A percentile compares a stretch with the other conserved stretches of the same genome.
These are phyloP conservation scores for Sebastes hubbsi DNA, from an alignment of 2,797 vertebrate genomes.

Conservation along the genomic window DNA sequence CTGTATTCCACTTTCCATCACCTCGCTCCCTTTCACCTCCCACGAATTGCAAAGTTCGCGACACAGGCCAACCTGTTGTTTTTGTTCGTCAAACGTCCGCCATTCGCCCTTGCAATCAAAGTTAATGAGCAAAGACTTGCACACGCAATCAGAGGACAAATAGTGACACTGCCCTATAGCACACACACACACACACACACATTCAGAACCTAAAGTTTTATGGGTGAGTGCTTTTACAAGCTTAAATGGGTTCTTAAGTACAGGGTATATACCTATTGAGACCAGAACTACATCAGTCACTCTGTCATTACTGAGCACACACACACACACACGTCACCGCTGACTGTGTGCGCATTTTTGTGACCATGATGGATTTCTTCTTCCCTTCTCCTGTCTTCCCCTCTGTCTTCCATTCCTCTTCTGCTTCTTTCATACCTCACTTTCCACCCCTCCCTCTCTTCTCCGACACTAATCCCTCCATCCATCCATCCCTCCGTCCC, in stretches of 20 bases:
- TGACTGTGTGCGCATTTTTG: constrained; percentile 37
- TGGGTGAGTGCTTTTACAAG: constrained; percentile 72
- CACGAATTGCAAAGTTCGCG: constrained; percentile 40
- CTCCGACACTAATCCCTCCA: constrained; percentile 28
- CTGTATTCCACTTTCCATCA: constrained; percentile 22
- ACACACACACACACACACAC: constrained; percentile 24
- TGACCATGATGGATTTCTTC: constrained; percentile 56
- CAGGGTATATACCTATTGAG: constrained; percentile 64
- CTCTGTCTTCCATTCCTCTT: constrained; percentile 4
- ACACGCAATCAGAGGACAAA: constrained; percentile 55
- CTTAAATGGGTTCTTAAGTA: constrained; percentile 77
- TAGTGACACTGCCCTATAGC: constrained; percentile 8
- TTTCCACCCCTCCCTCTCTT: constrained; percentile 36
- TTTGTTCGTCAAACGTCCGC: constrained; percentile 22
- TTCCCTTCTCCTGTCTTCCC: background rate
- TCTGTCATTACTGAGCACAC: constrained; percentile 59
- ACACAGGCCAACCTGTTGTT: constrained; percentile 58
- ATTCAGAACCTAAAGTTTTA: constrained; percentile 51
- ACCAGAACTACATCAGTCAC: constrained; percentile 66
- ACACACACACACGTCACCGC: constrained; percentile 37
- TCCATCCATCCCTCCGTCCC: constrained; percentile 24
- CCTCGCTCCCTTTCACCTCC: constrained; percentile 24
- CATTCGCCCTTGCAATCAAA: constrained; percentile 63
- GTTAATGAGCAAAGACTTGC: constrained; percentile 55
- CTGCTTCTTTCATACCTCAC: constrained; percentile 21